Conservation (phyloP, 2,888 invertebrate species). For the Nipponacmea schrenckii region DNA sequence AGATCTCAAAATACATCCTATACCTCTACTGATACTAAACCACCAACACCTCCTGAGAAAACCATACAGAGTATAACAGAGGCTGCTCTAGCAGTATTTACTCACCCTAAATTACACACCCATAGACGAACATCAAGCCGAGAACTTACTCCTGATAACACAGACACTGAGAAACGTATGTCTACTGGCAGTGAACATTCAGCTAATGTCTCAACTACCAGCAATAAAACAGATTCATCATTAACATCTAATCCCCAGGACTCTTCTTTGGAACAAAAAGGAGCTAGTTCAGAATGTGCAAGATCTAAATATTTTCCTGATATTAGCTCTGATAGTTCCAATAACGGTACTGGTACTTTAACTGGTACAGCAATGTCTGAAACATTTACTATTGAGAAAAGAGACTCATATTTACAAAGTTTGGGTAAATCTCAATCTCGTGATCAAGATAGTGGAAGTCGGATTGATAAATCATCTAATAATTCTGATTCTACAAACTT, state of each 20-base stretch:
- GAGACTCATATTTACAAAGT: conserved; percentile 46
- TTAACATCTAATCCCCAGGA: conserved; percentile 3
- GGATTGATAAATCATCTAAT: background rate
- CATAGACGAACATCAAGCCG: conserved; percentile 39
- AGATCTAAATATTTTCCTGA: background rate
- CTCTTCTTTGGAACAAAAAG: conserved; percentile 7
- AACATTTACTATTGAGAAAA: conserved; percentile 52
- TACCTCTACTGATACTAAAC: background rate
- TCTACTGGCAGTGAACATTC: background rate
- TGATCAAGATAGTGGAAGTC: background rate
- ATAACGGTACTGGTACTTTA: conserved; percentile 22
- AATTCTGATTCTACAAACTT: background rate
- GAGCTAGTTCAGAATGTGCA: background rate
- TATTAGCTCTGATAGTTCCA: background rate
- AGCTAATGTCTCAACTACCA: conserved; percentile 1
- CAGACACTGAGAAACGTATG: conserved; percentile 22
- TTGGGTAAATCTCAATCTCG: background rate
- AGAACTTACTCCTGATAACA: conserved; percentile 28
- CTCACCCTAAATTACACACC: conserved; percentile 47
- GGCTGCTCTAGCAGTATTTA: conserved; percentile 39
- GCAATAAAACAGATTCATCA: conserved; percentile 17
- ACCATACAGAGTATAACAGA: conserved; percentile 1
- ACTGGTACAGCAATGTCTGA: conserved; percentile 41
- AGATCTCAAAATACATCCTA: background rate
- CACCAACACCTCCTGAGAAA: background rate